Base-by-base conservation (phyloP, 2,797 vertebrate genomes). In the Gadopsis bispinosus region DNA sequence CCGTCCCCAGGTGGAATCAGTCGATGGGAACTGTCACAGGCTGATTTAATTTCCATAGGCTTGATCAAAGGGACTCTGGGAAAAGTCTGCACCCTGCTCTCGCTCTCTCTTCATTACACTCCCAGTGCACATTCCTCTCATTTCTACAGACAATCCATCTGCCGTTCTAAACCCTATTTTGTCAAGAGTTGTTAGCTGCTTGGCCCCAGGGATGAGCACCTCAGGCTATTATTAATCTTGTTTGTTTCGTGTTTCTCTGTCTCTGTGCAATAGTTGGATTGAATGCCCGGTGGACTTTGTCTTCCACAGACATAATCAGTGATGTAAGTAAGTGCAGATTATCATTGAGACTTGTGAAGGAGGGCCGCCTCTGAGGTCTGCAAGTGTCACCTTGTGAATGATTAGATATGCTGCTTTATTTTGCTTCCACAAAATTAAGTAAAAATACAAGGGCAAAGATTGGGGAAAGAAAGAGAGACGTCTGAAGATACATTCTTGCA, bases 171-270 rank as follows among this genome's bases (percentile, higher is more conserved):
- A 90, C 87, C 88, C 83, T 93, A 90, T 93, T 95, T 94, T 95
- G 94, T 95, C 93, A 95, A 93, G 92, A 94, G 93, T 93, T 93
- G 94, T 94, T 95, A 94, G 90, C 89, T 64, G 83, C 88, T 71
- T 70, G 79, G 91, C 93, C 92, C 93, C 73, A 68, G 93, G 95
- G 93, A 92, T 83, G 90, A 88, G 86, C 76, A 91, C 90, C 73
- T 82, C 84, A 66, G 92, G 94, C 91, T 94, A 92, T 95, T 94
- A 94, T 95, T 95, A 94, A 94, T 95, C 93, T 92, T 94, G 94
- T 94, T 95, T 94, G 94, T 93, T 91, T 87, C 87, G 72, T 90
- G 85, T 92, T 93, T 86, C 80, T 89, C 69, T 79, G 87, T 91
- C 92, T 89, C 84, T 75, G 78, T 87, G 91, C 91, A 89, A 69